Evolutionary conservation across 1,140 invertebrate genomes (phyloP).

Genomic region (Drosophila insularis): DNA sequence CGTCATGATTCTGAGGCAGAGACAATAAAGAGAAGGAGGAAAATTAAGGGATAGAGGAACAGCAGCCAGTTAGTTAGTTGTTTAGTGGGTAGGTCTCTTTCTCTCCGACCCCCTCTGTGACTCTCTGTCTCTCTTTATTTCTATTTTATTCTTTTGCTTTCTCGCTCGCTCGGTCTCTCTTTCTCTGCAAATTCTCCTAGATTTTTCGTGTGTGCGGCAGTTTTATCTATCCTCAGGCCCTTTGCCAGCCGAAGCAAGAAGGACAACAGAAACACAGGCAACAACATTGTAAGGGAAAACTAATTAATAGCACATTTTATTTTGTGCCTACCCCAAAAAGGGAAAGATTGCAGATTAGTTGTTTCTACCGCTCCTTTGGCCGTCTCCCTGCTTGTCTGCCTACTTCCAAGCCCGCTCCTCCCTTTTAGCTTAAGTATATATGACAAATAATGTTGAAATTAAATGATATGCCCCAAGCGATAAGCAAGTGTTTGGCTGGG

Average conservation of each 20-base stretch:
- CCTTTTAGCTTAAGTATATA: constrained; percentile 26
- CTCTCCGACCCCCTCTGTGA: not conserved
- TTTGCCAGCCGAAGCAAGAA: constrained; percentile 36
- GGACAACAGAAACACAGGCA: not conserved
- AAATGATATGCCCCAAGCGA: constrained; percentile 72
- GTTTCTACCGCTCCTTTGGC: not conserved
- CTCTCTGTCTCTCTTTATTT: not conserved
- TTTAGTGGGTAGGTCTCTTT: constrained; percentile 10
- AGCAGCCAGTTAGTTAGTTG: constrained; percentile 5
- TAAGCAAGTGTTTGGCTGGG: constrained; percentile 49
- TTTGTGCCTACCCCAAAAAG: constrained; percentile 58
- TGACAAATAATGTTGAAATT: constrained; percentile 80
- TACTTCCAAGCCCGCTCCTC: not conserved
- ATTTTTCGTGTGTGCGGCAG: constrained; percentile 38
- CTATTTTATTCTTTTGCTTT: not conserved
- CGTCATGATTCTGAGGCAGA: constrained; percentile 26
- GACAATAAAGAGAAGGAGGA: not conserved
- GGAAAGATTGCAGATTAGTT: constrained; percentile 43
- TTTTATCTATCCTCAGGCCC: constrained; percentile 59
- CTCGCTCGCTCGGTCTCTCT: not conserved
- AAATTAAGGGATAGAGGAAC: not conserved
- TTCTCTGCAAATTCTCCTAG: not conserved
- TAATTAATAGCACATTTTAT: constrained; percentile 79
- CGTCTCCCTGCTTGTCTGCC: not conserved
- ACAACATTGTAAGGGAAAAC: constrained; percentile 62